Percentiles rank a stretch among this genome's conserved stretches.
Conservation (phyloP, 2,113 vertebrate species). For the Prionailurus viverrinus region DNA sequence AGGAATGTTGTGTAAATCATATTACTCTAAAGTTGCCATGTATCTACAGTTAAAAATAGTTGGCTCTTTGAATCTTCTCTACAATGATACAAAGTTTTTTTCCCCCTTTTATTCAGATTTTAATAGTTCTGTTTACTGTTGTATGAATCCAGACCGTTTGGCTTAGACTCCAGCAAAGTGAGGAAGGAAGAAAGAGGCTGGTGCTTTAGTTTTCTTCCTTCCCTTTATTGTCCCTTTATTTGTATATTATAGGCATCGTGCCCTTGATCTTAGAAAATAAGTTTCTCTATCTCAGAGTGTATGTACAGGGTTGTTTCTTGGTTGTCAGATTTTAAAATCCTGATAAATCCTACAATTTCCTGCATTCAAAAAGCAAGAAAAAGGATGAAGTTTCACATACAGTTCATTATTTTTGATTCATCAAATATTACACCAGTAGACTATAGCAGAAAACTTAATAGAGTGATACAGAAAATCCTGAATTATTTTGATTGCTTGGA, state of each 20-base stretch:
- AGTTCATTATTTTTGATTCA: constrained; percentile 68
- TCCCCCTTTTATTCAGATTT: constrained; percentile 21
- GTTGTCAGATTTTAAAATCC: constrained; percentile 64
- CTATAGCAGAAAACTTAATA: constrained; percentile 39
- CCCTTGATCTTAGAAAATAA: constrained; percentile 65
- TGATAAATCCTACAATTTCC: constrained; percentile 55
- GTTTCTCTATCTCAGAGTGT: constrained; percentile 51
- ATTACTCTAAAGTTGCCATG: constrained; percentile 18
- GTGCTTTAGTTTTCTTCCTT: constrained; percentile 50
- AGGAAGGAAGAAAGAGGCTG: constrained; percentile 35
- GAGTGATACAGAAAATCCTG: constrained; percentile 69
- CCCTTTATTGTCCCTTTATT: constrained; percentile 26
- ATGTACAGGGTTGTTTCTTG: constrained; percentile 47
- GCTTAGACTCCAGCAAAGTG: constrained; percentile 25
- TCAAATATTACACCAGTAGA: constrained; percentile 52
- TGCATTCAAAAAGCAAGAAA: constrained; percentile 48
- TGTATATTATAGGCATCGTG: constrained; percentile 34
- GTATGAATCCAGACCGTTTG: constrained; percentile 37
- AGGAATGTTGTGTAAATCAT: constrained; percentile 42
- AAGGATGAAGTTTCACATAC: constrained; percentile 49
- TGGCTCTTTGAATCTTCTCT: constrained; percentile 63
- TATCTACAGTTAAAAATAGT: constrained; percentile 70
- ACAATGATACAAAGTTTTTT: neutral
- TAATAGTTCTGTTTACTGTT: neutral
- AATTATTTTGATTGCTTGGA: constrained; percentile 65